Evolutionary conservation across 2,888 invertebrate genomes (phyloP), one percentile per base, ranked within the genome.

Genomic region (Dinocampus coccinellae): DNA sequence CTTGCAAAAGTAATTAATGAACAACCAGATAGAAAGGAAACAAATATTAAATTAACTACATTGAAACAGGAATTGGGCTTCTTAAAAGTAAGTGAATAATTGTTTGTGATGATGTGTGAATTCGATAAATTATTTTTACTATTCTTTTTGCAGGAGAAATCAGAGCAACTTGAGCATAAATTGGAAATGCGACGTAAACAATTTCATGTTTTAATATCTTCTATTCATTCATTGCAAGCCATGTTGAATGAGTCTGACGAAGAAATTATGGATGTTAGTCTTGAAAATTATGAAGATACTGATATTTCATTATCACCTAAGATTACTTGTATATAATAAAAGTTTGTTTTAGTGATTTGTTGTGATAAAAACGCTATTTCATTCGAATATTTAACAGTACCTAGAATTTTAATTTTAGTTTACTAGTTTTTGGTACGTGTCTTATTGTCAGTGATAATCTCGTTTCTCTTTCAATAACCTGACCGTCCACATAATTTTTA

Each of bases 391-490:
- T 63, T 62, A 10, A 61, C 53, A 61, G 85, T 88, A 6, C 33
- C 66, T 26, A 71, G 83, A 92, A 90, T 84, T 90, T 92, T 72
- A 94, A 86, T 88, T 93, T 94, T 84, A 95, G 90, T 88, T 92
- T 92, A 69, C 92, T 91, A 52, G 95, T 94, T 89, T 95, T 97
- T 55, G 97, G 97, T 42, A 98, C 97, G 91, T 96, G 93, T 84
- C 98, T 91, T 78, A 98, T 96, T 13, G 98, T 98, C 65, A 98
- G 88, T 13, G 98, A 98, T 76, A 97, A 89, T 81, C 98, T 91
- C 6, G 93, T 95, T 10, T 88, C 88, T 78, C 97, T 89, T 65
- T 87, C 78, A 26, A 96, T 80, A 64, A 85, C 87, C 71, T 92
- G 89, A 42, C 92, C 92, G 69, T 89, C 86, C 20, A 85, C 82